Evolutionary conservation across 1,140 invertebrate genomes (phyloP), one percentile per base, ranked within the genome.

Genomic region (Drosophila sechellia): DNA sequence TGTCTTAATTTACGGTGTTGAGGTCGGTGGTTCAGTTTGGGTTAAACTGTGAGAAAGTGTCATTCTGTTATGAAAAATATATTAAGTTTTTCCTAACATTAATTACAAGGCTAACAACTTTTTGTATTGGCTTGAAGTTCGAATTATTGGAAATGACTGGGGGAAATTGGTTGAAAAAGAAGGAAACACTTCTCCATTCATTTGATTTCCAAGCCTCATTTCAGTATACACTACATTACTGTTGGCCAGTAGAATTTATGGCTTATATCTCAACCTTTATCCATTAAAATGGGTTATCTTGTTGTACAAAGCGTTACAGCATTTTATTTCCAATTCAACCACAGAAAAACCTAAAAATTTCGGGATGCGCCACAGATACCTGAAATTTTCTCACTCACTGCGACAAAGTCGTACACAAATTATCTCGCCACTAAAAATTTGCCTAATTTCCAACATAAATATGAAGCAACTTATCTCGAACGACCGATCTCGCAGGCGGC

Each of bases 371-470:
- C 25, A 5, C 5, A 60, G 73, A 69, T 74, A 64, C 42, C 55
- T 65, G 45, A 50, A 69, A 77, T 84, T 87, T 89, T 89, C 84
- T 87, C 84, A 87, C 84, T 87, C 84, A 87, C 76, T 87, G 83
- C 84, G 83, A 87, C 85, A 90, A 89, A 89, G 84, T 90, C 84
- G 80, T 89, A 89, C 85, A 89, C 84, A 89, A 89, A 89, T 89
- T 89, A 89, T 89, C 84, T 89, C 85, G 84, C 85, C 79, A 89
- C 84, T 89, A 89, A 89, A 87, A 89, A 89, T 89, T 89, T 89
- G 84, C 84, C 84, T 89, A 89, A 89, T 89, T 89, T 89, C 85
- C 72, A 80, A 78, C 84, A 89, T 89, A 89, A 89, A 89, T 90
- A 90, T 85, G 72, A 89, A 77, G 39, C 49, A 60, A 52, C 59